Percentiles rank a stretch among this genome's conserved stretches.
These are phyloP conservation scores for Holothuria leucospilota DNA, from an alignment of 53 echinoderm and acorn worm genomes.

Conservation along the genomic window DNA sequence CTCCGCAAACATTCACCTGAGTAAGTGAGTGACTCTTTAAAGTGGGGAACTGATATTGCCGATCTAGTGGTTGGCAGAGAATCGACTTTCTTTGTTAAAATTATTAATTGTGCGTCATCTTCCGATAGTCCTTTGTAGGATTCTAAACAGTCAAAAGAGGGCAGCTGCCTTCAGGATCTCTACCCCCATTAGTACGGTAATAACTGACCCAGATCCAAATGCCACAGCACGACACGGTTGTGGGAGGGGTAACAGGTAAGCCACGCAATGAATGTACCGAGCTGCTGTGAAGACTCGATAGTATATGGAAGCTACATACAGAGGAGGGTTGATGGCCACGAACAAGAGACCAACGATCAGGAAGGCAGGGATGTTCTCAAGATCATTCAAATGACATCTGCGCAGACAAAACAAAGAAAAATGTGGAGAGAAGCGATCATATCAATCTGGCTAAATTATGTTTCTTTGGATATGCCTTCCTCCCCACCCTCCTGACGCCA, in stretches of 20 bases:
- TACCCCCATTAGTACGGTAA: conserved; percentile 61
- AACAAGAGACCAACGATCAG: conserved; percentile 80
- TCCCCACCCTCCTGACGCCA: too few species aligned
- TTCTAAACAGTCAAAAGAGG: conserved; percentile 1
- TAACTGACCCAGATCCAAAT: conserved; percentile 38
- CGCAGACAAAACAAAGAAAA: neutral
- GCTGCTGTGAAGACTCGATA: conserved; percentile 73
- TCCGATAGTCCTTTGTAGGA: neutral
- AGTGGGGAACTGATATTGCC: too few species aligned
- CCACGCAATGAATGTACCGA: conserved; percentile 69
- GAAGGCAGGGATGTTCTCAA: conserved; percentile 88
- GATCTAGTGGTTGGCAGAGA: too few species aligned
- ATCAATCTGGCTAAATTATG: too few species aligned
- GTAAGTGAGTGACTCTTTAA: too few species aligned
- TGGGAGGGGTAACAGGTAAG: conserved; percentile 70
- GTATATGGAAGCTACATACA: conserved; percentile 63
- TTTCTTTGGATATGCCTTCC: too few species aligned
- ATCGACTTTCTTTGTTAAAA: too few species aligned
- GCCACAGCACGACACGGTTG: conserved; percentile 66
- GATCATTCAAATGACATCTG: conserved; percentile 86
- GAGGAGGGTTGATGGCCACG: conserved; percentile 64
- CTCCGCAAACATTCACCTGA: too few species aligned
- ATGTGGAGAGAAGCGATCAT: too few species aligned
- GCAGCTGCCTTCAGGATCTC: conserved; percentile 36
- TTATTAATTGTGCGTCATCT: too few species aligned